Evolutionary conservation across 2,113 vertebrate genomes (phyloP).

Genomic region (Epinephelus moara): DNA sequence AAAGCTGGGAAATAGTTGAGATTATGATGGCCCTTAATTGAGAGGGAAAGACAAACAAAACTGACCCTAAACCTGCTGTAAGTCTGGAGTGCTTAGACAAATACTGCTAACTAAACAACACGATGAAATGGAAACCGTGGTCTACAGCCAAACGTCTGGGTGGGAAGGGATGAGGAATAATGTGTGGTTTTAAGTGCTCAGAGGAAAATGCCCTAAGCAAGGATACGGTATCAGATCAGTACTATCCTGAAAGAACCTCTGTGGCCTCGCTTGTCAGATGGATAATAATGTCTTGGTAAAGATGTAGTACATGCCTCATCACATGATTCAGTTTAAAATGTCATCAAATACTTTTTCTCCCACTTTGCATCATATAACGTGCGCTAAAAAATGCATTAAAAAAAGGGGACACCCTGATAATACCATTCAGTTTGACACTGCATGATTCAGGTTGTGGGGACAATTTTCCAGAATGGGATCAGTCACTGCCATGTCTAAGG

Average conservation of each 20-base stretch:
- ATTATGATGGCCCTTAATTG: constrained; percentile 53
- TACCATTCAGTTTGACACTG: constrained; percentile 24
- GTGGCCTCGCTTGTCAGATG: not conserved
- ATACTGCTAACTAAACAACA: constrained; percentile 57
- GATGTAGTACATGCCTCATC: not conserved
- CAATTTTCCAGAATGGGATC: constrained; percentile 58
- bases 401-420: constrained; percentile 1
- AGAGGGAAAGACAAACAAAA: constrained; percentile 50
- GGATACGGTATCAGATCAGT: constrained; percentile 11
- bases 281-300: constrained; percentile 9
- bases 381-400: constrained; percentile 2
- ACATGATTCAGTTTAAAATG: not conserved
- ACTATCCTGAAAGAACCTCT: constrained; percentile 38
- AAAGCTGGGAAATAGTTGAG: constrained; percentile 50
- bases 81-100: constrained; percentile 45
- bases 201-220: constrained; percentile 29
- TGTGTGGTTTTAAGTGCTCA: constrained; percentile 30
- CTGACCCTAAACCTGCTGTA: constrained; percentile 47
- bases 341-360: constrained; percentile 10
- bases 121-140: constrained; percentile 63
- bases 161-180: constrained; percentile 53
- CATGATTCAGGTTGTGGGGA: constrained; percentile 13
- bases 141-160: constrained; percentile 51
- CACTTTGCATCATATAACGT: not conserved
- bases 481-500: constrained; percentile 49